Evolutionary conservation across 2,888 invertebrate species (phyloP).

Genomic region (Peribatodes rhomboidaria): DNA sequence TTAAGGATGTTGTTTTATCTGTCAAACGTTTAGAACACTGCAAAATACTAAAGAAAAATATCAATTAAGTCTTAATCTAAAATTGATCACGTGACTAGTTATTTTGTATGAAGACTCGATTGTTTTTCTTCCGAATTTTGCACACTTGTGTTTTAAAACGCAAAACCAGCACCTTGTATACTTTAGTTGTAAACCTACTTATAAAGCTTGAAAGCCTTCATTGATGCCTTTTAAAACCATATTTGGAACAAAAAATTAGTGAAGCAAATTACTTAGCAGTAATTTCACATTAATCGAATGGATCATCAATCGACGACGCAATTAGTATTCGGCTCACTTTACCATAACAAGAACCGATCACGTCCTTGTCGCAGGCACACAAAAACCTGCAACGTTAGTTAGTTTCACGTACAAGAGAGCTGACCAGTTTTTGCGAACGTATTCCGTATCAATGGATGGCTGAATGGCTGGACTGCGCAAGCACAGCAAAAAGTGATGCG

Average conservation of each 20-base stretch:
- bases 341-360: constrained; percentile 69
- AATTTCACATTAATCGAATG: constrained; percentile 22
- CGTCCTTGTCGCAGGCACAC: constrained; percentile 67
- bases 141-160: too few species aligned
- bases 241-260: constrained; percentile 6
- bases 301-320: constrained; percentile 53
- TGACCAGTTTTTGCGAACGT: constrained; percentile 69
- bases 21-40: too few species aligned
- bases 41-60: too few species aligned
- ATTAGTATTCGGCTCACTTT: constrained; percentile 70
- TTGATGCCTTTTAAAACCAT: neutral
- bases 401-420: constrained; percentile 66
- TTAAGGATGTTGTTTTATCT: too few species aligned
- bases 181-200: too few species aligned
- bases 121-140: too few species aligned
- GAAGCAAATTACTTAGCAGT: constrained; percentile 16
- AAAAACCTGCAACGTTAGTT: constrained; percentile 73
- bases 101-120: too few species aligned
- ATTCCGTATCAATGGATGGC: constrained; percentile 78
- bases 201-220: neutral
- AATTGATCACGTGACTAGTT: too few species aligned
- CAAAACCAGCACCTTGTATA: too few species aligned
- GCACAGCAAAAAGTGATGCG: constrained; percentile 69
- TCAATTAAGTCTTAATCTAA: too few species aligned
- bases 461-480: constrained; percentile 70